Conservation (phyloP, 1,140 invertebrate species). For the Eumeta japonica region DNA sequence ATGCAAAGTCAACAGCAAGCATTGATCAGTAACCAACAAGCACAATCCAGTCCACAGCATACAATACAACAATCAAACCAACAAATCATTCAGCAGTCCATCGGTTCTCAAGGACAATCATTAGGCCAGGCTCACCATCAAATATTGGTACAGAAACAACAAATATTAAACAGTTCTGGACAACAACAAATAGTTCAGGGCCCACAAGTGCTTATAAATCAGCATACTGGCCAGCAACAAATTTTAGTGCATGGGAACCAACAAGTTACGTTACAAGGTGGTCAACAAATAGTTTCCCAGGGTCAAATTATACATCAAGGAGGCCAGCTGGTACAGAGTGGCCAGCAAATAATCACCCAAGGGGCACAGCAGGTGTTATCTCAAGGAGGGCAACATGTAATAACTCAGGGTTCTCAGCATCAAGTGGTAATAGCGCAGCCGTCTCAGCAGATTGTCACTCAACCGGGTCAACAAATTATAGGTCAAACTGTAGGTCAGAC, state of each 20-base stretch:
- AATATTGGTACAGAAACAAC: conserved; percentile 53
- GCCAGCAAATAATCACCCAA: conserved; percentile 45
- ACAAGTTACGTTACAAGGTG: conserved; percentile 45
- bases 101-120: conserved; percentile 39
- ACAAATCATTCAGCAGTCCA: conserved; percentile 44
- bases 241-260: conserved; percentile 51
- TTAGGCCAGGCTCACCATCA: conserved; percentile 46
- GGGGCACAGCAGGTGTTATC: conserved; percentile 41
- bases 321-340: conserved; percentile 43
- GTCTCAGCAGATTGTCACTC: conserved; percentile 41
- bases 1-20: conserved; percentile 52
- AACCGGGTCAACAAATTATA: conserved; percentile 44
- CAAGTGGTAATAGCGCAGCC: conserved; percentile 49
- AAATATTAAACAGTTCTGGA: conserved; percentile 33
- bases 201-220: conserved; percentile 45
- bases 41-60: conserved; percentile 45
- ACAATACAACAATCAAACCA: conserved; percentile 40
- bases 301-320: conserved; percentile 48
- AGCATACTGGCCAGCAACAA: conserved; percentile 50
- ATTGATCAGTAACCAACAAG: conserved; percentile 44
- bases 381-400: conserved; percentile 49
- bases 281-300: conserved; percentile 47
- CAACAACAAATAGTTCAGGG: conserved; percentile 50
- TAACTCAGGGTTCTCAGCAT: conserved; percentile 45
- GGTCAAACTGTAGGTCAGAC: conserved; percentile 40